Conservation (phyloP, 1,140 invertebrate genomes). For the Drosophila elegans region DNA sequence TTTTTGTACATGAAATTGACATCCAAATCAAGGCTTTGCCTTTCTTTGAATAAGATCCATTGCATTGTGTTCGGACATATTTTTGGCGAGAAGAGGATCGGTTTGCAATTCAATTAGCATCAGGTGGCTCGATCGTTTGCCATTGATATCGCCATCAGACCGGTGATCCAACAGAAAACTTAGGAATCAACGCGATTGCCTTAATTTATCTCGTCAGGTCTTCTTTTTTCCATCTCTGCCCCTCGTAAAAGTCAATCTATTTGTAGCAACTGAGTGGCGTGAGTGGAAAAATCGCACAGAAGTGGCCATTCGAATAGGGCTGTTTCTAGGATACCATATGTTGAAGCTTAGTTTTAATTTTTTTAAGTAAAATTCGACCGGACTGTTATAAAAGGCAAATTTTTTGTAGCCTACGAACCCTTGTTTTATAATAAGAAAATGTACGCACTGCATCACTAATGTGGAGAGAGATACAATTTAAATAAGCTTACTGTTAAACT, state of each 20-base stretch:
- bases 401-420: no score
- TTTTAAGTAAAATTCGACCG: no score
- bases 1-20: slow-evolving; percentile 22
- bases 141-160: slow-evolving; percentile 29
- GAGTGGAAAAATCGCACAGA: slow-evolving; percentile 53
- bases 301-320: neutral
- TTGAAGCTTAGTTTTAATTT: no score
- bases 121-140: slow-evolving; percentile 14
- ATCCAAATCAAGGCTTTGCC: slow-evolving; percentile 17
- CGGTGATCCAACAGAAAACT: slow-evolving; percentile 33
- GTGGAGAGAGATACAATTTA: no score
- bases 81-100: neutral
- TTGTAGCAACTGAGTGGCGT: slow-evolving; percentile 46
- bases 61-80: slow-evolving; percentile 9
- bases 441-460: no score
- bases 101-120: slow-evolving; percentile 3
- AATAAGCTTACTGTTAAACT: no score
- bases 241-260: slow-evolving; percentile 56
- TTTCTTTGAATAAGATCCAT: slow-evolving; percentile 26
- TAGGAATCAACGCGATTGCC: slow-evolving; percentile 10
- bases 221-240: neutral
- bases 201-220: slow-evolving; percentile 5
- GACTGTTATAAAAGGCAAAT: no score
- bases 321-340: no score
- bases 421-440: no score